A percentile compares a stretch with the other conserved stretches of the same genome.
These are phyloP conservation scores for Hydropsyche tenuis DNA, from an alignment of 1,140 invertebrate genomes.

Conservation along the genomic window DNA sequence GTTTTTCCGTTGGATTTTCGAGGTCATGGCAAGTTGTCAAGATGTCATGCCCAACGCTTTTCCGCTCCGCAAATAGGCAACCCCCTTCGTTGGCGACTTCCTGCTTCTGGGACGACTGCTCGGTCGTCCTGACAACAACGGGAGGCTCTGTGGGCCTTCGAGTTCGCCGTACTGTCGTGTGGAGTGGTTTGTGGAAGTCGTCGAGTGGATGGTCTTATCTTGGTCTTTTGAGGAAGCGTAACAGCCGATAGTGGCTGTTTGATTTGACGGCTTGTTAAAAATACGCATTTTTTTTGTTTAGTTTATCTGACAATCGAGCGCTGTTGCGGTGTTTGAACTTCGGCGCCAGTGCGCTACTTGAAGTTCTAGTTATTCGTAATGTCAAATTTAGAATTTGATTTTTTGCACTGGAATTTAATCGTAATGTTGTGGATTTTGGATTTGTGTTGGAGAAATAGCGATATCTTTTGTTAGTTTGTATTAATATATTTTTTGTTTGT, in stretches of 20 bases:
- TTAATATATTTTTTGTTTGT: too few relatives aligned
- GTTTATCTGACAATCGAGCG: background rate
- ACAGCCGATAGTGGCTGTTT: background rate
- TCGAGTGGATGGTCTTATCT: background rate
- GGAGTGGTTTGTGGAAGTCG: background rate
- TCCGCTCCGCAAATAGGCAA: conserved; percentile 32
- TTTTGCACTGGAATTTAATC: too few relatives aligned
- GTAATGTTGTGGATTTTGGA: too few relatives aligned
- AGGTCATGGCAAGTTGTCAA: conserved; percentile 40
- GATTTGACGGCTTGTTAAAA: background rate
- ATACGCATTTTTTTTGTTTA: background rate
- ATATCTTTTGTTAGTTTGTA: too few relatives aligned
- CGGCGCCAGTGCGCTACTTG: too few relatives aligned
- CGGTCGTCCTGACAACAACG: background rate
- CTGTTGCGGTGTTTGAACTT: too few relatives aligned
- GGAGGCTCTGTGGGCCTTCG: background rate
- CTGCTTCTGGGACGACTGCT: background rate
- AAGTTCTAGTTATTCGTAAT: too few relatives aligned
- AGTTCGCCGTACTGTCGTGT: background rate
- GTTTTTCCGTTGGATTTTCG: conserved; percentile 30
- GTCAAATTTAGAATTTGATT: too few relatives aligned
- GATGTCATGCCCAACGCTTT: conserved; percentile 19
- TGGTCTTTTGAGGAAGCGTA: background rate
- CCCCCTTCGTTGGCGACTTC: conserved; percentile 9
- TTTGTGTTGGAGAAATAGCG: too few relatives aligned